These are phyloP conservation scores for Eupsilia transversa DNA, from an alignment of 2,888 invertebrate genomes.

Conservation along the genomic window DNA sequence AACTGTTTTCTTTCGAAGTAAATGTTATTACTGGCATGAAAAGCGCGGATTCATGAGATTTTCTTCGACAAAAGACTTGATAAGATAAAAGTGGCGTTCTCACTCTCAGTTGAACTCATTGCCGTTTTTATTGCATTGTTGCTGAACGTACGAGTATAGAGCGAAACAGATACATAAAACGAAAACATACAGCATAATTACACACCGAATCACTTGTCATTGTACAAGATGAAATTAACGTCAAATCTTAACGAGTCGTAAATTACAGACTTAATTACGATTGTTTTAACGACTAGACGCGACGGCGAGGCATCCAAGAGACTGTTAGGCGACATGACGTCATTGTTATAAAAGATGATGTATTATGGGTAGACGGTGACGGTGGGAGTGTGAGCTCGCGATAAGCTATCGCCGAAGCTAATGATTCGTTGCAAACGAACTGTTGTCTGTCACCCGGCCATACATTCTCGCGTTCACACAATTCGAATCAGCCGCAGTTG, in stretches of 20 bases:
- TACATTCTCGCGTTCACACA: conserved; percentile 63
- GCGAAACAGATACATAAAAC: conserved; percentile 55
- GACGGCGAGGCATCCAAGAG: conserved; percentile 67
- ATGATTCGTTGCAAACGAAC: conserved; percentile 76
- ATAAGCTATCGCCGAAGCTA: conserved; percentile 77
- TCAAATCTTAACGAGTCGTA: conserved; percentile 77
- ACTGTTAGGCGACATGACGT: conserved; percentile 75
- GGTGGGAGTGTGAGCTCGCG: conserved; percentile 66
- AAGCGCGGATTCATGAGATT: conserved; percentile 53
- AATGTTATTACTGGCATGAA: conserved; percentile 60
- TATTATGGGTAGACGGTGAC: conserved; percentile 72
- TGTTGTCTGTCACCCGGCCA: conserved; percentile 67
- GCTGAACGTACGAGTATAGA: conserved; percentile 33
- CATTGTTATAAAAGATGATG: conserved; percentile 79
- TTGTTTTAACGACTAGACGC: conserved; percentile 82
- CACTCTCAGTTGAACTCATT: conserved; percentile 51
- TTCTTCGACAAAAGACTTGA: conserved; percentile 45
- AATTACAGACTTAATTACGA: conserved; percentile 83
- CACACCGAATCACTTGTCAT: conserved; percentile 74
- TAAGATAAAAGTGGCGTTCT: conserved; percentile 54
- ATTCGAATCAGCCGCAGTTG: conserved; percentile 51
- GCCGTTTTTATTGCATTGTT: conserved; percentile 51
- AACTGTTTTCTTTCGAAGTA: conserved; percentile 56
- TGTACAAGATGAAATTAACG: conserved; percentile 77
- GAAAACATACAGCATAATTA: conserved; percentile 69